Conservation (phyloP, 2,888 invertebrate genomes). For the Drosophila fulvimacula region DNA sequence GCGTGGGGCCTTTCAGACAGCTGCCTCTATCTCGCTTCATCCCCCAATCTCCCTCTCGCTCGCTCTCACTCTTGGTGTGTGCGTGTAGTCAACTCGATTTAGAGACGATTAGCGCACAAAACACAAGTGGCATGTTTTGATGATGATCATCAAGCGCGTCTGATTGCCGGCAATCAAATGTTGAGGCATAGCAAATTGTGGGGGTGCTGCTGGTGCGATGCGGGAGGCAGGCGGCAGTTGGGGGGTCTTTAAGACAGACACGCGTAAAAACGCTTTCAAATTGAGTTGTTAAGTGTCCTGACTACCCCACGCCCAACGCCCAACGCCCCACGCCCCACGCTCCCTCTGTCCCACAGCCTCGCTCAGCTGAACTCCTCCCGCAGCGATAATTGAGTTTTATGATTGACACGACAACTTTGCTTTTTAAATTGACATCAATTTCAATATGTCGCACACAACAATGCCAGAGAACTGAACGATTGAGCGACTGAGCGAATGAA, state of each 20-base stretch:
- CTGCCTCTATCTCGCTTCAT: background rate
- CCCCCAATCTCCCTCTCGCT: background rate
- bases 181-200: conserved; percentile 44
- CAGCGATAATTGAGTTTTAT: conserved; percentile 79
- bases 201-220: conserved; percentile 2
- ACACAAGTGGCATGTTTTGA: conserved; percentile 79
- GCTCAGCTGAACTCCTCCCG: conserved; percentile 18
- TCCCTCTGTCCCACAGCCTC: conserved; percentile 5
- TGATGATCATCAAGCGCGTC: conserved; percentile 72
- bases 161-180: conserved; percentile 78
- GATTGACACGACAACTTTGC: conserved; percentile 81
- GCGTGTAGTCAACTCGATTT: conserved; percentile 62
- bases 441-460: conserved; percentile 77
- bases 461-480: conserved; percentile 40
- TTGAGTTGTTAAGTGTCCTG: conserved; percentile 70
- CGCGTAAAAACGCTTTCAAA: conserved; percentile 75
- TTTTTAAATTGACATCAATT: conserved; percentile 83
- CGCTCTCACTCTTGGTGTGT: background rate
- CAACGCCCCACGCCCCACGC: no score
- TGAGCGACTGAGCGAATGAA: conserved; percentile 33
- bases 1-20: conserved; percentile 37
- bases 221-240: background rate
- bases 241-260: conserved; percentile 50
- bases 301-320: conserved; percentile 17
- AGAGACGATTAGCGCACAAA: conserved; percentile 77